Evolutionary conservation across 53 echinoderm and acorn worm genomes (phyloP), one percentile per base, ranked within the genome.

Genomic region (Echinarachnius parma): DNA sequence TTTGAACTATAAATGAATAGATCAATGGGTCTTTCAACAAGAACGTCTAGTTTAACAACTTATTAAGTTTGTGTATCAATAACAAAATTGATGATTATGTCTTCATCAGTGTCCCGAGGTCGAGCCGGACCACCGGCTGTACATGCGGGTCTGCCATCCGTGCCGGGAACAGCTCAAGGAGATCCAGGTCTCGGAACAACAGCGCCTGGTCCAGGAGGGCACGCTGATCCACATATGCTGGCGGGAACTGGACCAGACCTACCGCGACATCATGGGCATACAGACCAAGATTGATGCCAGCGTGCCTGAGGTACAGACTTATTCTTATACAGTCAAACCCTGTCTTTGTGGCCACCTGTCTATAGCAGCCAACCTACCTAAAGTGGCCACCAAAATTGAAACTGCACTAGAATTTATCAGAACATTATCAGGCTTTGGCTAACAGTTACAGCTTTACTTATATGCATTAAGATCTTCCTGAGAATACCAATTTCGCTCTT

Each of bases 121-220:
- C 24, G 89, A 89, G 33, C 89, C 89, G 1, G 84, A 89, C 77
- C 60, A 75, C 11, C 46, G 68, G 18, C 56, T 76, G 31, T 81
- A 84, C 34, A 23, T 89, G 3, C 57, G 89, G 10, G 60, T 77
- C 4, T 89, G 89, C 59, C 60, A 77, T 56, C 46, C 76, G 20
- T 89, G 89, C 25, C 47, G 57, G 9, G 48, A 69, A 36, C 60
- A 46, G n/a, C 77, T 89, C 2, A 35, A 68, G 34, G 13, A 14
- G 0, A 31, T 89, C 9, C 89, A 89, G 54, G 70, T 89, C 10
- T 34, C 64, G 37, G 68, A 68, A 36, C 65, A 76, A 18, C n/a
- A 77, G n/a, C 34, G 35, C 5, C 19, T 49, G 19, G 50, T 4
- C 13, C 13, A 3, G 4, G 63, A 62, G 36, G 36, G 22, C 3